A percentile compares a stretch with the other conserved stretches of the same genome.
phyloP scores from a whole-genome alignment of 2,888 invertebrate genomes.

The Julus scandinavius region DNA sequence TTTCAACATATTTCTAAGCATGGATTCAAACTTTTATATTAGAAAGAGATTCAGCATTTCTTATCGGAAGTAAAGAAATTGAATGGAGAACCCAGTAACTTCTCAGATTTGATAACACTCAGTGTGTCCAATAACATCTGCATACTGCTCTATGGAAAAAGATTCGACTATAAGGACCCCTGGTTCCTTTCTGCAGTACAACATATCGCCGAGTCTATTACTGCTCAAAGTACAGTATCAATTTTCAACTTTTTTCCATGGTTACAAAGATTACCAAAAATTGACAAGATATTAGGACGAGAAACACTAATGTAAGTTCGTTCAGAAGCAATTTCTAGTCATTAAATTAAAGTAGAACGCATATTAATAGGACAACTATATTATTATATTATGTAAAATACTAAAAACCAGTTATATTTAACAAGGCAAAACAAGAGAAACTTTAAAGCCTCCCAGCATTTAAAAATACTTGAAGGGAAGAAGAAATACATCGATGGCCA shows the following conservation, averaged over 20 bases:
- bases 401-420: neutral
- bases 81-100: neutral
- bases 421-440: neutral
- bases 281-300: neutral
- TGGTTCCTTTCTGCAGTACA: neutral
- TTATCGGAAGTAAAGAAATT: neutral
- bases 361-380: too few relatives aligned
- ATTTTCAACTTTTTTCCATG: slow-evolving; percentile 49
- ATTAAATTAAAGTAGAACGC: too few relatives aligned
- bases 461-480: neutral
- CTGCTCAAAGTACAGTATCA: neutral
- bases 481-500: slow-evolving; percentile 13
- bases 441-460: neutral
- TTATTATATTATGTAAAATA: neutral
- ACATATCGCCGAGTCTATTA: neutral
- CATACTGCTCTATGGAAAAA: neutral
- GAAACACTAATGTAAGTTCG: neutral
- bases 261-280: slow-evolving; percentile 36
- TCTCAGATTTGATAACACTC: slow-evolving; percentile 28
- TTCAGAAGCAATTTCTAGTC: neutral
- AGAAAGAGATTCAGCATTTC: neutral
- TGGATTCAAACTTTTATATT: neutral
- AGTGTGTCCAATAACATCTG: slow-evolving; percentile 49
- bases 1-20: neutral
- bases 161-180: slow-evolving; percentile 52